Percentiles rank a stretch among this genome's conserved stretches.
phyloP scores from a whole-genome alignment of 2,888 invertebrate species.

The Tryphoninae sp. region DNA sequence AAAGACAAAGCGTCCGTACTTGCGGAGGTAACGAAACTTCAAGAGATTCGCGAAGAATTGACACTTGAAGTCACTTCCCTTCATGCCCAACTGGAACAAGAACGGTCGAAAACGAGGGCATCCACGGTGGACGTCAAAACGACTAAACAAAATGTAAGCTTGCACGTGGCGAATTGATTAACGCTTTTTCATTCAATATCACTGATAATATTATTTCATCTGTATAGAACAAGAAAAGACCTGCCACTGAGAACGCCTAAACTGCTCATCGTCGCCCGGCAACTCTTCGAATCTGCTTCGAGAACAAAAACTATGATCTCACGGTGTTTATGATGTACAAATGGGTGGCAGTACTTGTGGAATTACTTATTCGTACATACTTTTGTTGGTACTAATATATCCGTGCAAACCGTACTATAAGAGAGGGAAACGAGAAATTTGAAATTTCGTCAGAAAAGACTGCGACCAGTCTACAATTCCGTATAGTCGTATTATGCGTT shows the following conservation, averaged over 20 bases:
- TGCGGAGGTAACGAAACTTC: conserved; percentile 87
- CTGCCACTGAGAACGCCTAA: conserved; percentile 77
- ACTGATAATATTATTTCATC: conserved; percentile 6
- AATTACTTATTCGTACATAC: conserved; percentile 35
- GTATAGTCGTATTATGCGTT: conserved; percentile 28
- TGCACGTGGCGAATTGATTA: not conserved
- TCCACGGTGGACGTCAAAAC: conserved; percentile 82
- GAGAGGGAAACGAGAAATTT: conserved; percentile 5
- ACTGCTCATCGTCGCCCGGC: conserved; percentile 26
- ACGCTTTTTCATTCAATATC: not conserved
- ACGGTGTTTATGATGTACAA: conserved; percentile 32
- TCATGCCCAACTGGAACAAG: conserved; percentile 89
- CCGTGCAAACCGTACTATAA: not conserved
- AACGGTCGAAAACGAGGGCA: conserved; percentile 86
- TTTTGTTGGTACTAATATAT: conserved; percentile 14
- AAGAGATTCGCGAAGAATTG: conserved; percentile 87
- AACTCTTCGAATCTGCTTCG: conserved; percentile 2
- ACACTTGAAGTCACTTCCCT: conserved; percentile 87
- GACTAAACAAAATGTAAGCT: conserved; percentile 77
- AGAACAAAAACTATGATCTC: conserved; percentile 51
- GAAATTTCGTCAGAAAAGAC: conserved; percentile 7
- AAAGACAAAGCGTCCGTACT: conserved; percentile 90
- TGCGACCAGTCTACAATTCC: conserved; percentile 15
- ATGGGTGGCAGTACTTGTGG: conserved; percentile 3
- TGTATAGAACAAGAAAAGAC: conserved; percentile 77